phyloP scores from a whole-genome alignment of 2,113 vertebrate species.

The Percopsis transmontana region DNA sequence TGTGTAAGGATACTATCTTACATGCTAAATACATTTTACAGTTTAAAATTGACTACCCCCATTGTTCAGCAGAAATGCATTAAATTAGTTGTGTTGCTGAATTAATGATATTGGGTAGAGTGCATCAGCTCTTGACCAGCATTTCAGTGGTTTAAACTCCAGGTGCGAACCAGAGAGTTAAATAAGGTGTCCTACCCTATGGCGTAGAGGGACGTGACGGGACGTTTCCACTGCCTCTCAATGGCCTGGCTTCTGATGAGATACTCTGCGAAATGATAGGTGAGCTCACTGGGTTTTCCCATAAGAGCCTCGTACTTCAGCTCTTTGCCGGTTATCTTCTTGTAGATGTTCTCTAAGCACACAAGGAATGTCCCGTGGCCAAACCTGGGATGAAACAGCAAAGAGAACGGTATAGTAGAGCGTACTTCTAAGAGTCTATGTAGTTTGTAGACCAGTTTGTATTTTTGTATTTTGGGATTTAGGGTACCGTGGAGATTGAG shows the following conservation, averaged over 20 bases:
- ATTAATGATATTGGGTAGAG: not conserved
- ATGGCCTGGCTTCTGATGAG: constrained; percentile 83
- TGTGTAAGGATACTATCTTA: too few species aligned
- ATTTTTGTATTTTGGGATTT: not conserved
- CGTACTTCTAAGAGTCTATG: not conserved
- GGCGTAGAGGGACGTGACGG: constrained; percentile 86
- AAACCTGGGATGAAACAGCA: constrained; percentile 73
- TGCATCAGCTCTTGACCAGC: not conserved
- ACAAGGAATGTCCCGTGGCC: constrained; percentile 90
- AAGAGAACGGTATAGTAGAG: not conserved
- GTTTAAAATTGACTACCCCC: too few species aligned
- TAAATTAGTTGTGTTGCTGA: not conserved
- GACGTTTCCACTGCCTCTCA: constrained; percentile 78
- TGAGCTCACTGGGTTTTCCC: constrained; percentile 89
- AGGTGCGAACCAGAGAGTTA: not conserved
- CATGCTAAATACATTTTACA: too few species aligned
- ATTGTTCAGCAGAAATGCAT: too few species aligned
- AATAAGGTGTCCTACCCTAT: constrained; percentile 79
- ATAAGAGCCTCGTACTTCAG: constrained; percentile 88
- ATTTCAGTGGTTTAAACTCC: not conserved
- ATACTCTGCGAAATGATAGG: constrained; percentile 88
- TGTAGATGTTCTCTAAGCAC: constrained; percentile 91
- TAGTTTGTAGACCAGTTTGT: not conserved
- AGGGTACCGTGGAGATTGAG: constrained; percentile 83
- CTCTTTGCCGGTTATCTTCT: constrained; percentile 90